These are phyloP conservation scores for Onychostoma macrolepis DNA, from an alignment of 2,113 vertebrate species.

Conservation along the genomic window DNA sequence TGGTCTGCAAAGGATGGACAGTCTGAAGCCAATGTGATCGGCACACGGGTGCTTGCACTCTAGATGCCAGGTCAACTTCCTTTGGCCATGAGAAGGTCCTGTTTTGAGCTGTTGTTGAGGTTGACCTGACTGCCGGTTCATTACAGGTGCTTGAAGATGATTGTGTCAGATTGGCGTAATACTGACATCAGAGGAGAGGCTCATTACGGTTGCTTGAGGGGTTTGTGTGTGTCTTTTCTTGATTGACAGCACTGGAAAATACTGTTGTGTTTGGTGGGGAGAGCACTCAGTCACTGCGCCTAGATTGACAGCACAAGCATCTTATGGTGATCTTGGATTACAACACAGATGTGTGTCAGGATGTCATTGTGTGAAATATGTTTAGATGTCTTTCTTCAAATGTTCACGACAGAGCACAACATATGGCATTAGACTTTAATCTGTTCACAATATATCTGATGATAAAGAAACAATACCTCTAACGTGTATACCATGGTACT, in stretches of 20 bases:
- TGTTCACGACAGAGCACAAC: background rate
- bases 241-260: slow-evolving; percentile 4
- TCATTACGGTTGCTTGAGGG: slow-evolving; percentile 60
- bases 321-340: background rate
- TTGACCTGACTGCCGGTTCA: background rate
- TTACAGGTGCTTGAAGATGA: slow-evolving; percentile 25
- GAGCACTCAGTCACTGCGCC: background rate
- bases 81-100: background rate
- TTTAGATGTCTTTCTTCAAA: background rate
- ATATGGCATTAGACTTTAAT: background rate
- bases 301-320: slow-evolving; percentile 8
- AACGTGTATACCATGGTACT: background rate
- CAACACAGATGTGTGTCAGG: background rate
- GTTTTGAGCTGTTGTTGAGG: slow-evolving; percentile 48
- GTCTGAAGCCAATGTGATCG: slow-evolving; percentile 71
- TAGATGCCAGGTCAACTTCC: slow-evolving; percentile 54
- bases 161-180: slow-evolving; percentile 9
- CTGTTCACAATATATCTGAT: background rate
- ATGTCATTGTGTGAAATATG: slow-evolving; percentile 13
- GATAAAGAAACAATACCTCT: background rate
- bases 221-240: slow-evolving; percentile 9
- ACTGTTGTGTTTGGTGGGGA: slow-evolving; percentile 8
- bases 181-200: slow-evolving; percentile 43
- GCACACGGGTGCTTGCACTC: slow-evolving; percentile 4
- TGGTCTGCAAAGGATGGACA: slow-evolving; percentile 68